Evolutionary conservation across 2,113 vertebrate genomes (phyloP).

Genomic region (Actinemys pallida): DNA sequence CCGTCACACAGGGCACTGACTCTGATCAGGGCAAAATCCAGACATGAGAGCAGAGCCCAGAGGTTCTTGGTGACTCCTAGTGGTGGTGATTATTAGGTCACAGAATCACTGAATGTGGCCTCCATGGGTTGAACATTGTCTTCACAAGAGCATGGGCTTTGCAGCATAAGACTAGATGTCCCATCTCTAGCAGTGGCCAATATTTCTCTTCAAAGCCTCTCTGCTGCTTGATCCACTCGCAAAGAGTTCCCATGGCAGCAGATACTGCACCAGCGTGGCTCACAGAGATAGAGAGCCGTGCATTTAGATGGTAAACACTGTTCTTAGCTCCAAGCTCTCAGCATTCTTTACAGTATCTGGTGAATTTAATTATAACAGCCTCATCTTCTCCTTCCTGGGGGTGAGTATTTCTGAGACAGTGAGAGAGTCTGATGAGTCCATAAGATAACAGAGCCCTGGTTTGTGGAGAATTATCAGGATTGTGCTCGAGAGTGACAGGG

Average conservation of each 20-base stretch:
- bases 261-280: background rate
- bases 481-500: background rate
- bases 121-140: background rate
- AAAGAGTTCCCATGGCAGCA: background rate
- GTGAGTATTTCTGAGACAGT: background rate
- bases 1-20: background rate
- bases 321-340: accelerated
- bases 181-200: accelerated
- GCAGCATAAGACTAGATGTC: background rate
- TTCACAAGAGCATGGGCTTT: accelerated
- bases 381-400: background rate
- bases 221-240: background rate
- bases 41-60: background rate
- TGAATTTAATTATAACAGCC: background rate
- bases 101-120: accelerated
- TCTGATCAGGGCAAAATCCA: background rate
- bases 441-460: background rate
- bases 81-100: background rate
- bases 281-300: accelerated
- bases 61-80: background rate
- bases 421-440: background rate
- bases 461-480: background rate
- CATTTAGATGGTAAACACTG: accelerated
- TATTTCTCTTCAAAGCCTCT: accelerated
- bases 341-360: background rate